Evolutionary conservation across 2,888 invertebrate genomes (phyloP), one percentile per base, ranked within the genome.

Genomic region (Plebejus anna): DNA sequence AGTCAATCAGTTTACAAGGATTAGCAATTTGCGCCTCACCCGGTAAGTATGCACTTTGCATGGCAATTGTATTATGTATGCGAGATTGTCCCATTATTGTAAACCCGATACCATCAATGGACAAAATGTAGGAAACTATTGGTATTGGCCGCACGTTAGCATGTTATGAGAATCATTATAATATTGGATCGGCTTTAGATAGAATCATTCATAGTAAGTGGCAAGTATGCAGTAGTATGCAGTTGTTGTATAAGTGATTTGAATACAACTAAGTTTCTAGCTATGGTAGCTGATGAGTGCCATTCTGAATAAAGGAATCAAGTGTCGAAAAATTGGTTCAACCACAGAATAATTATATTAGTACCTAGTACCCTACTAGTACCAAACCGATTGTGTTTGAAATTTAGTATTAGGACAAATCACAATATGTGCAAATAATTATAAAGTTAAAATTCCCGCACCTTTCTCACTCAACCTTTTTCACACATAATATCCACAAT

Each of bases 1-100:
- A 22, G 32, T 32, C 32, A 32, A 28, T 61, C 28, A 61, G 28
- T 61, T 77, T 75, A 78, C 47, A 66, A 16, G 32, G 71, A 71
- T 71, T 71, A 71, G 71, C 71, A 71, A 11, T 71, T 42, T 71
- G 38, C 6, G 38, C 71, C 3, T 7, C 2, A 22, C 38, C 0
- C 32, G 5, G 42, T n/a, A n/a, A 16, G 42, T 42, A n/a, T 71
- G 70, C 70, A 70, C 42, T n/a, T 71, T 9, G 71, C 71, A 71
- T 71, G 38, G 42, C 71, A 71, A 71, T 13, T 66, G n/a, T n/a
- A 7, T 9, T 42, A 11, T 7, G 38, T 22, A 38, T 42, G 71
- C 42, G n/a, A 70, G 42, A 71, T 7, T 28, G 22, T 42, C n/a
- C 22, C 71, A 71, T 71, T 42, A 42, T 32, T 66, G 66, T 66